Base-by-base conservation (phyloP, 2,797 vertebrate species). In the Tenualosa ilisha region DNA sequence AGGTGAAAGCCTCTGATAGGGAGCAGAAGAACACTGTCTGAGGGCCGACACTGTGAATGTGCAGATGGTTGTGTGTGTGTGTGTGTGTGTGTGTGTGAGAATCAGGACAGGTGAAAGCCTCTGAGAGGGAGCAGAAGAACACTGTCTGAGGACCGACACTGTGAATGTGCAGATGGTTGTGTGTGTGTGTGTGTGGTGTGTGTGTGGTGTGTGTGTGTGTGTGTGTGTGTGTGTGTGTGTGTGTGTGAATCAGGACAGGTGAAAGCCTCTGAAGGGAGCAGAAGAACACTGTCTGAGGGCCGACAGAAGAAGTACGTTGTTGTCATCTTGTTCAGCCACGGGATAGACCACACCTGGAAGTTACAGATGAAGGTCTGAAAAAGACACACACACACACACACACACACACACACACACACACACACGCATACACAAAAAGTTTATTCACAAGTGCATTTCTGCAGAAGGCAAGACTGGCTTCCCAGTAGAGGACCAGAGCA, bases 281-380 rank as follows among this genome's bases (percentile, higher is more conserved):
- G 61, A 84, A 49, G 83, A 6, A 68, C 13, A 11, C 12, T 56
- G 22, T 84, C 22, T 59, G 11, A 85, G 37, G 86, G 87, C 24
- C 85, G 89, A 88, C 97, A 98, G 11, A 46, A 1, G 6, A 94
- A 92, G 82, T 89, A 7, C 0, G 85, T 91, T 0, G 94, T 95
- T 3, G 87, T 40, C 0, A 87, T 93, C 22, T 11, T 79, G 0
- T 95, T 90, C 87, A 91, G 85, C 97, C 97, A 98, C 43, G 97
- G 95, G 6, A 91, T 89, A 84, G 93, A 85, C 97, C 97, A 98
- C 31, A 97, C 93, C 54, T 96, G 96, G 24, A 96, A 92, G 90
- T 96, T 95, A 89, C 98, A 99, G 82, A 59, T 86, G 84, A 97
- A 92, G 0, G 84, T 95, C 97, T 99, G 94, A 17, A 91, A 94